phyloP scores from a whole-genome alignment of 1,140 invertebrate genomes.

The Brachionus paranguensis region DNA sequence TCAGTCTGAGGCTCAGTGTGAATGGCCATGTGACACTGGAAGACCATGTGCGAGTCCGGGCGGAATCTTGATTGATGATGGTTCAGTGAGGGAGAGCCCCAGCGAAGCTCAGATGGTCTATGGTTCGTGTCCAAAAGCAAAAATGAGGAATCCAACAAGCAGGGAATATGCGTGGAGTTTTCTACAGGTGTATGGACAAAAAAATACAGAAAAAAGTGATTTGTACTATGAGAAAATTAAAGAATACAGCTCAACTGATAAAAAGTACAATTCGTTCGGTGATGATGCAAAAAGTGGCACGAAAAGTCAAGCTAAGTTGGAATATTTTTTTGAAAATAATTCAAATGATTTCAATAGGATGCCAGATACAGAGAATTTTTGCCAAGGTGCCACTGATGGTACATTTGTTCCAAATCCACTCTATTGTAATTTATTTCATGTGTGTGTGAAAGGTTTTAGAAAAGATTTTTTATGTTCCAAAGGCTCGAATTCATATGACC shows the following conservation, averaged over 20 bases:
- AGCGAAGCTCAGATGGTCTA: not conserved
- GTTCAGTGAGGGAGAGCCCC: not conserved
- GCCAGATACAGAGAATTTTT: not conserved
- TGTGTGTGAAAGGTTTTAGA: not conserved
- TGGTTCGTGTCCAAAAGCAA: not conserved
- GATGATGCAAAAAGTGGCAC: not conserved
- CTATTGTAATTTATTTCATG: conserved; percentile 33
- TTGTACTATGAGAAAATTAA: no score
- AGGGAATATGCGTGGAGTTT: no score
- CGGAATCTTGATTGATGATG: not conserved
- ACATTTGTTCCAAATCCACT: not conserved
- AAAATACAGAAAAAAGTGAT: no score
- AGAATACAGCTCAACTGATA: not conserved
- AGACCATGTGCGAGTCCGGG: conserved; percentile 4
- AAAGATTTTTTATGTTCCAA: conserved; percentile 9
- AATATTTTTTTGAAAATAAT: not conserved
- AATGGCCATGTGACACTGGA: conserved; percentile 33
- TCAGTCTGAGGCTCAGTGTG: not conserved
- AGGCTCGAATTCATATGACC: not conserved
- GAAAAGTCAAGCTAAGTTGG: not conserved
- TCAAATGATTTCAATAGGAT: not conserved
- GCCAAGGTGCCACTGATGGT: not conserved
- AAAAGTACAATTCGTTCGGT: not conserved
- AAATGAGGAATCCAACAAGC: no score
- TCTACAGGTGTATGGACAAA: no score